Evolutionary conservation across 1,140 invertebrate species (phyloP).

Genomic region (Microplitis demolitor): DNA sequence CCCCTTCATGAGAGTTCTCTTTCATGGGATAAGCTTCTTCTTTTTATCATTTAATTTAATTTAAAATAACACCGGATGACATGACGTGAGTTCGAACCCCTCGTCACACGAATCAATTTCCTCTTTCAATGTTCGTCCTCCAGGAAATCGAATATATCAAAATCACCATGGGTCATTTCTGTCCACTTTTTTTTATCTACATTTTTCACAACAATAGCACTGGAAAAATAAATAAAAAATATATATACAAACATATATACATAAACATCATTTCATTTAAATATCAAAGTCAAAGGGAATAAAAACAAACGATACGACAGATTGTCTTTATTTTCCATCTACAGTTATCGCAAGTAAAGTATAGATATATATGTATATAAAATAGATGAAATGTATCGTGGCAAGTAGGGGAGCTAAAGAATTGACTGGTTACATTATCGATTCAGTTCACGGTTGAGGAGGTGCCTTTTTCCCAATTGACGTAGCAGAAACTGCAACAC

Average conservation of each 20-base stretch:
- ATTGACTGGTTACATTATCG: background rate
- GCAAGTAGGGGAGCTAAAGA: background rate
- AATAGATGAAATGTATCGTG: background rate
- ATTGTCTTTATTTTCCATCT: too few species aligned
- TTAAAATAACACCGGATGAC: conserved; percentile 15
- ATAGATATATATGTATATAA: background rate
- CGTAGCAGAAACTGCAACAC: background rate
- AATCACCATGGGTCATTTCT: conserved; percentile 19
- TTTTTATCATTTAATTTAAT: conserved; percentile 26
- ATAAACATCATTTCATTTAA: background rate
- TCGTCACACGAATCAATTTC: conserved; percentile 43
- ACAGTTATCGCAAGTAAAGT: too few species aligned
- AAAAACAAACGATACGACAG: background rate
- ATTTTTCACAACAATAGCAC: background rate
- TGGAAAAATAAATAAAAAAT: background rate
- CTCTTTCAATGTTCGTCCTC: conserved; percentile 30
- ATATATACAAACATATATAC: background rate
- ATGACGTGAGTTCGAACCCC: background rate
- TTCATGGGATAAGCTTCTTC: background rate
- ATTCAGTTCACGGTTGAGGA: background rate
- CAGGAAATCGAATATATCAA: conserved; percentile 46
- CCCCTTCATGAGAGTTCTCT: background rate
- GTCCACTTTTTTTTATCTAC: background rate
- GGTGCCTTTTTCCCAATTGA: background rate
- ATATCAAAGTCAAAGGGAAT: too few species aligned